Conservation (phyloP, 1,140 invertebrate species). For the Batillaria attramentaria region DNA sequence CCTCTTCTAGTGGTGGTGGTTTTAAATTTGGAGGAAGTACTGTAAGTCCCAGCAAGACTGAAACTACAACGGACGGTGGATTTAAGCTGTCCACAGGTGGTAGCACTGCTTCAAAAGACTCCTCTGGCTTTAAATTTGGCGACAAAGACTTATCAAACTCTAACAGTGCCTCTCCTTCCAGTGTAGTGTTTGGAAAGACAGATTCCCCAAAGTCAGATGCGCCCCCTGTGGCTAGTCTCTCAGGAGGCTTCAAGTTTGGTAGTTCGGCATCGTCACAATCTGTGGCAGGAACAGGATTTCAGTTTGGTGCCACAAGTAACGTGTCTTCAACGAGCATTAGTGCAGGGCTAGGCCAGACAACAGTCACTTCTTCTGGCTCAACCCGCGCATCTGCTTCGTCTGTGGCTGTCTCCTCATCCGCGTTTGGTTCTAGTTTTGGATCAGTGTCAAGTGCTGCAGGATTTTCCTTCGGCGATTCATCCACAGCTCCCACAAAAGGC, state of each 20-base stretch:
- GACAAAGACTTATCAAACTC: constrained; percentile 1
- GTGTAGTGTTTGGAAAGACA: not conserved
- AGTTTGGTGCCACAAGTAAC: constrained; percentile 20
- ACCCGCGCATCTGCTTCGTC: too few species aligned
- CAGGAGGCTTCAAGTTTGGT: not conserved
- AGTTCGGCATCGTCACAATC: not conserved
- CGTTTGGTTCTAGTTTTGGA: not conserved
- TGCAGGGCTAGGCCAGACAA: not conserved
- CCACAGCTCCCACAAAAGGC: not conserved
- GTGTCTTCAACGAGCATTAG: not conserved
- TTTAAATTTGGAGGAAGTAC: not conserved
- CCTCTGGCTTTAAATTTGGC: constrained; percentile 4
- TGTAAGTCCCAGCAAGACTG: not conserved
- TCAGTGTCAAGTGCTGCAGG: not conserved
- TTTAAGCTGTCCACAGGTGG: constrained; percentile 21
- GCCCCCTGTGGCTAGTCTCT: not conserved
- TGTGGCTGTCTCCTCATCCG: not conserved
- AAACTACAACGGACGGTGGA: not conserved
- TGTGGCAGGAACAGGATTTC: constrained; percentile 12
- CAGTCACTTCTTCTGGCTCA: not conserved
- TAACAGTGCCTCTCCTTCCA: constrained; percentile 1
- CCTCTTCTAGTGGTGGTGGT: not conserved
- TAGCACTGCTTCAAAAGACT: not conserved
- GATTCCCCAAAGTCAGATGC: constrained; percentile 6
- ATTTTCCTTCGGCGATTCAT: not conserved